Evolutionary conservation across 2,797 vertebrate genomes (phyloP), one percentile per base, ranked within the genome.

Genomic region (Pipistrellus nathusii): DNA sequence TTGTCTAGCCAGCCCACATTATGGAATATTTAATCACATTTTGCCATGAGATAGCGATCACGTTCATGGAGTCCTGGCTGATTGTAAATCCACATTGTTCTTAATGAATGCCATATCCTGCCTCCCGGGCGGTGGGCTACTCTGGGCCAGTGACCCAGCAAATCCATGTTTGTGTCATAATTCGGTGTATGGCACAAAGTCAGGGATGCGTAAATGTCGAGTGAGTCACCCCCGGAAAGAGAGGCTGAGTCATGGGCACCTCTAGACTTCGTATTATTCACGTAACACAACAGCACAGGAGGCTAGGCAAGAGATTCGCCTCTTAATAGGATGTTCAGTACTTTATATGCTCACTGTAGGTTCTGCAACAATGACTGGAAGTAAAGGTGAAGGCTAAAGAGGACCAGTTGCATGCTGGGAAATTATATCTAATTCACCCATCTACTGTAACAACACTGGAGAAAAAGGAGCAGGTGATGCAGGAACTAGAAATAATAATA

Each of bases 221-320:
- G 90, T 96, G 95, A 96, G 84, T 97, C 97, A 97, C 48, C 94
- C 35, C 51, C 1, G 5, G 89, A 76, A 95, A 94, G 86, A 78
- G 81, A 88, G 87, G 44, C 91, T 97, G 96, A 96, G 96, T 97
- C 95, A 96, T 41, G 51, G 23, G 73, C 87, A 88, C 81, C 75
- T 73, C 62, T 91, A 86, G 86, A 96, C 69, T 69, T 83, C 73
- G 57, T 32, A 85, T 97, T 95, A 90, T 91, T 97, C 82, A 91
- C 18, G 93, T 35, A 68, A 93, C 95, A 92, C 46, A 88, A 48
- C 85, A 90, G 9, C 3, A 4, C 38, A 87, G 93, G 91, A 94
- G 94, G 94, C 51, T 9, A 78, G 69, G 69, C 73, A 80, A 38
- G 72, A 72, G 69, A 81, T 72, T 93, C 32, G 2, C 9, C 46